Base-by-base conservation (phyloP, 35 echinoderm and acorn worm species). In the Apostichopus californicus region DNA sequence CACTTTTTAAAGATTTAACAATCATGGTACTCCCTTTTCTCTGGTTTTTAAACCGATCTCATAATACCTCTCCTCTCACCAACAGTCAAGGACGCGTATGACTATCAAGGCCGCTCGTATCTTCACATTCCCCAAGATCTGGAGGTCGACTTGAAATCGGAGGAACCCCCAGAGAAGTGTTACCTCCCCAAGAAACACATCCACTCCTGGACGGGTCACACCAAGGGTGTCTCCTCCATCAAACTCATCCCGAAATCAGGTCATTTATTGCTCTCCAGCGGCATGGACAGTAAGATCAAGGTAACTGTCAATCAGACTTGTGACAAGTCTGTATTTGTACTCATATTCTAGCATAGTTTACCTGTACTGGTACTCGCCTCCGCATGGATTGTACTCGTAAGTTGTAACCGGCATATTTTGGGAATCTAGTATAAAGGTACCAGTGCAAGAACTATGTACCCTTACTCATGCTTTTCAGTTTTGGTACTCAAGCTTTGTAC, bases 261-360 rank as follows among this genome's bases (percentile, higher is more conserved):
- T 17, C 97, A 99, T 77, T 77, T 99, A 56, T 28, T 99, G 46
- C 72, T 99, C 28, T 99, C 97, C 70, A 96, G 97, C 86, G 97
- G 97, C 0, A 99, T 99, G 97, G 97, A 99, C 65, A 95, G 90
- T 90, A 96, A 95, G 75, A 95, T 99, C 28, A 99, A 99, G 95
- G 97, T 98, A 63, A 63, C 34, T 46, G 34, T 3, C 34, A 46
- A 46, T 3, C 34, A 46, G 34, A 46, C 34, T 46, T 46, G 34
- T 46, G 34, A 46, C 34, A 46, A 46, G 34, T 46, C 34, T 46
- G 34, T 46, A 46, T 46, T 46, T 46, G 34, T 46, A 46, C 34
- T 3, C 34, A 46, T 46, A 46, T 28, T 28, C 26, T 28, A 28
- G 26, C 26, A 28, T 46, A 46, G 34, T 46, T 46, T 46, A 46